phyloP scores from a whole-genome alignment of 1,140 invertebrate species.

The Cherax quadricarinatus region DNA sequence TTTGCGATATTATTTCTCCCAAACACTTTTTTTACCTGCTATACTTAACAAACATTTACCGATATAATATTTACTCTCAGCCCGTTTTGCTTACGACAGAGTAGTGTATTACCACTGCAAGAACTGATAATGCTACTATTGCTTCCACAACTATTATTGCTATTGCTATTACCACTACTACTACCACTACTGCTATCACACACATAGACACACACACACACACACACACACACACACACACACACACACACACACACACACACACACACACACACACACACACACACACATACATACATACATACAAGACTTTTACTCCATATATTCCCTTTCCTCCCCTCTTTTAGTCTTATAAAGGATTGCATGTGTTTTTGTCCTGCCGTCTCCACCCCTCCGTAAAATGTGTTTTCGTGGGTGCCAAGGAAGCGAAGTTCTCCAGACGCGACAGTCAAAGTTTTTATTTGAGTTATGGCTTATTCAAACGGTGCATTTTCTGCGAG shows the following conservation, averaged over 20 bases:
- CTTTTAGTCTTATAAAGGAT: constrained; percentile 1
- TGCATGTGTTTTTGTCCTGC: not conserved
- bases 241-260: constrained; percentile 33
- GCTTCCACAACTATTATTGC: no score
- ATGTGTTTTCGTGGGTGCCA: constrained; percentile 37
- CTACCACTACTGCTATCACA: not conserved
- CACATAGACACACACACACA: no score
- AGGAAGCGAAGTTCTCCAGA: constrained; percentile 28
- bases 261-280: constrained; percentile 33
- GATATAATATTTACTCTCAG: no score
- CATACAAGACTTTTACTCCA: not conserved
- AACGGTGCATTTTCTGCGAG: constrained; percentile 56
- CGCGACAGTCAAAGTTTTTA: constrained; percentile 1
- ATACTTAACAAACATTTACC: no score
- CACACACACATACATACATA: constrained; percentile 27
- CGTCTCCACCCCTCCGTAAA: constrained; percentile 33
- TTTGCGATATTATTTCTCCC: no score
- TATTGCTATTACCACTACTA: no score
- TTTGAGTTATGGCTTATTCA: constrained; percentile 57
- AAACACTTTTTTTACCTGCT: not conserved
- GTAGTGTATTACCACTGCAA: no score
- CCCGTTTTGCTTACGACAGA: no score
- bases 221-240: constrained; percentile 5
- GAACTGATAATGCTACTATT: no score
- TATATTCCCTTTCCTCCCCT: not conserved